Base-by-base conservation (phyloP, 2,797 vertebrate species). In the Poeciliopsis presidionis region DNA sequence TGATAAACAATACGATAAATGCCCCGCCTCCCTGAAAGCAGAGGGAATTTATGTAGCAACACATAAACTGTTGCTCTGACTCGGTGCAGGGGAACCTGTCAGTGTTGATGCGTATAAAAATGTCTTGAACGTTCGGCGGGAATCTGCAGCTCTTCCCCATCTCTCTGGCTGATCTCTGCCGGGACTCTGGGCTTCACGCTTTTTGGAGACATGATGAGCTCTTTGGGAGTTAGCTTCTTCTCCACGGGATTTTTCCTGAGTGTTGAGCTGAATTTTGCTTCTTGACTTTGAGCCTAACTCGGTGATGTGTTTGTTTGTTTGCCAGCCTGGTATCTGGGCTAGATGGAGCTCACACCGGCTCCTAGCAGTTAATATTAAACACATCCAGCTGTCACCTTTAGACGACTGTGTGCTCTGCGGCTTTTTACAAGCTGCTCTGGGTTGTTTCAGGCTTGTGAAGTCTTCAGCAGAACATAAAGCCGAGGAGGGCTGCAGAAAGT, bases 321-420 rank as follows among this genome's bases (percentile, higher is more conserved):
- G 73, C 74, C 57, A 49, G 61, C 77, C 77, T 82, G 85, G 81
- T 80, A 86, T 87, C 86, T 82, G 45, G 75, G 74, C 83, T 75
- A 77, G 76, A 74, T 74, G 73, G 82, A 76, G 73, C 81, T 75
- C 73, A 84, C 77, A 46, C 81, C n/a, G 75, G 82, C 81, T 86
- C 85, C 79, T 72, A 84, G 63, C 86, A 83, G 88, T 87, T 90
- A 90, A 91, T 88, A 84, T 89, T 89, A 88, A 93, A 92, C 86
- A 84, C 86, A 88, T 88, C 81, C 90, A 90, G 92, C 91, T 91
- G 90, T 86, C 61, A 69, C 79, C 72, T 77, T 65, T 81, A 75
- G 86, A 85, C 81, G 80, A 79, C 83, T n/a, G 69, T 86, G 75
- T 80, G 75, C 82, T 79, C 71, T 78, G 76, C 61, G 75, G 70